Evolutionary conservation across 64 coral and sea anemone species (phyloP).

Genomic region (Platygyra sinensis): DNA sequence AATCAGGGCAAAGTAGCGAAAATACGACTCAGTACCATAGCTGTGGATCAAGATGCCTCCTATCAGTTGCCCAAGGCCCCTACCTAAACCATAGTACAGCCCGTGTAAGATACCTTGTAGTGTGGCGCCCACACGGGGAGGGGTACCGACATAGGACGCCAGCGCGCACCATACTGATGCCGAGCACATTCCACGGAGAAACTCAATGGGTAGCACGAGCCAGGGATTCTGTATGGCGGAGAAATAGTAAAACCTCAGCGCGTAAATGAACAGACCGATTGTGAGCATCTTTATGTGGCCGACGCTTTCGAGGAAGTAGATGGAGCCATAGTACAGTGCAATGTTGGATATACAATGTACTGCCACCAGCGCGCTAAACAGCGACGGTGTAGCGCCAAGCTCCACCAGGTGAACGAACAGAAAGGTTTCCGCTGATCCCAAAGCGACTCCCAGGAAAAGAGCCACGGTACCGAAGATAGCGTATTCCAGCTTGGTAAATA

Average conservation of each 20-base stretch:
- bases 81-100: constrained; percentile 80
- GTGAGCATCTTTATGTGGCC: constrained; percentile 79
- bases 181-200: constrained; percentile 71
- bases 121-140: constrained; percentile 91
- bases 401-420: constrained; percentile 77
- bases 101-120: constrained; percentile 92
- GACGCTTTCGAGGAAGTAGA: constrained; percentile 68
- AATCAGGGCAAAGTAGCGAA: constrained; percentile 84
- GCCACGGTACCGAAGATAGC: constrained; percentile 69
- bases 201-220: constrained; percentile 90
- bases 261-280: constrained; percentile 61
- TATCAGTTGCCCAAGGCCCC: constrained; percentile 83
- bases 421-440: constrained; percentile 69
- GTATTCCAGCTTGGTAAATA: constrained; percentile 81
- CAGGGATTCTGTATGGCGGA: constrained; percentile 81
- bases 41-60: constrained; percentile 74
- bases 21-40: constrained; percentile 58
- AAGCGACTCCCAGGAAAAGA: constrained; percentile 67
- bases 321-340: constrained; percentile 70
- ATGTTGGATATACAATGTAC: constrained; percentile 81
- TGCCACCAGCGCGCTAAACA: constrained; percentile 72
- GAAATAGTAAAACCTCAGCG: constrained; percentile 87
- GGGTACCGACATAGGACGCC: constrained; percentile 83
- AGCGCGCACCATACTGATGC: constrained; percentile 81
- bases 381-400: constrained; percentile 80